Evolutionary conservation across 2,113 vertebrate species (phyloP), one percentile per base, ranked within the genome.

Genomic region (Actinemys pallida): DNA sequence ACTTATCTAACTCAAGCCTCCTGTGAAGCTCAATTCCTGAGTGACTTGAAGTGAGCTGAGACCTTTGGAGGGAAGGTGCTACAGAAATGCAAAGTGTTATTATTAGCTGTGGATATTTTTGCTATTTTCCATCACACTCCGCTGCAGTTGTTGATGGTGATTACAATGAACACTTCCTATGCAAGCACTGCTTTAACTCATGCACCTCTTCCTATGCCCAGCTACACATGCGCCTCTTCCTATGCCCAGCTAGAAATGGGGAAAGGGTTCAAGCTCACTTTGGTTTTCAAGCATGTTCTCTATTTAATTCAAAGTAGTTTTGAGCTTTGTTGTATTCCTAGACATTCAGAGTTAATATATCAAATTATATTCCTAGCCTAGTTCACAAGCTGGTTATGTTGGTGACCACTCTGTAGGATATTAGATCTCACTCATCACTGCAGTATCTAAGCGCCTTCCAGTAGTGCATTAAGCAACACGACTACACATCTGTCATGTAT

Each of bases 191-290:
- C 0, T 0, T 45, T 53, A 53, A 75, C 3, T 3, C 59, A 89
- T 45, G 45, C 19, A 59, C 10, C 2, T 81, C 20, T 7, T 94
- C 56, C 54, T 17, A 86, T 88, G 31, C 79, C 8, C 4, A 85
- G 49, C 24, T 10, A 0, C 2, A 1, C 39, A 42, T 42, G 5
- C 42, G 10, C 11, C 2, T 81, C 20, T 8, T 94, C 62, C 54
- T 14, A 86, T 87, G 31, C 79, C 8, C 4, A 85, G 49, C 24
- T 10, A 0, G 2, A 1, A 14, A 1, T 0, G 0, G 1, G 0
- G 0, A 13, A 47, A 35, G 53, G 20, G 0, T 8, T 86, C 11
- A n/a, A 4, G 5, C 2, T 94, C 52, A 91, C 84, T 49, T 6
- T 82, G 35, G 27, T 31, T 62, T 31, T 62, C 57, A 5, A 72